phyloP scores from a whole-genome alignment of 2,888 invertebrate genomes.

The Allygus modestus region DNA sequence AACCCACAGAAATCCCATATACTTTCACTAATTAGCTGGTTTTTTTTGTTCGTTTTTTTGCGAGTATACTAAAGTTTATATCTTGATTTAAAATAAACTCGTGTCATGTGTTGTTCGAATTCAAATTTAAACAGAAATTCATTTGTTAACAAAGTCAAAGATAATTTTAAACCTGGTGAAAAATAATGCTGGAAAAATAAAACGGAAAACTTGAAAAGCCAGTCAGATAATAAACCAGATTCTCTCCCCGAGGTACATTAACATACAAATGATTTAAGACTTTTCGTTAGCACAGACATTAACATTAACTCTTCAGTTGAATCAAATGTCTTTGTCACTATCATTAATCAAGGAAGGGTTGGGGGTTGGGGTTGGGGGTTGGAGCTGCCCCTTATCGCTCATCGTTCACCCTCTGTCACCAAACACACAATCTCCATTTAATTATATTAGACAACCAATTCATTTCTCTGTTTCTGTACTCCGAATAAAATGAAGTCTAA shows the following conservation, averaged over 20 bases:
- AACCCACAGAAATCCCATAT: too few relatives aligned
- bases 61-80: too few relatives aligned
- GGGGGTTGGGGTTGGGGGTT: not conserved
- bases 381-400: not conserved
- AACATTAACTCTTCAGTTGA: conserved; percentile 43
- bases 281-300: conserved; percentile 20
- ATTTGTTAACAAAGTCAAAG: too few relatives aligned
- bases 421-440: conserved; percentile 22
- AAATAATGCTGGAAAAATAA: too few relatives aligned
- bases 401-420: conserved; percentile 33
- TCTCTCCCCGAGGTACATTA: not conserved
- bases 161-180: too few relatives aligned
- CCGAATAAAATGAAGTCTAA: too few relatives aligned
- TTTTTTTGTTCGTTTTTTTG: too few relatives aligned
- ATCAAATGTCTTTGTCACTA: conserved; percentile 48
- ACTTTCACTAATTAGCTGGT: too few relatives aligned
- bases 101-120: too few relatives aligned
- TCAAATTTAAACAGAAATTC: too few relatives aligned
- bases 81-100: too few relatives aligned
- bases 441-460: conserved; percentile 36
- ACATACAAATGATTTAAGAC: conserved; percentile 41
- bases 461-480: not conserved
- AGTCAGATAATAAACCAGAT: not conserved
- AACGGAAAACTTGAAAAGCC: too few relatives aligned
- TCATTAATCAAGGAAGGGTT: conserved; percentile 60